phyloP scores from a whole-genome alignment of 2,888 invertebrate species.

The Bruchidius siliquastri region DNA sequence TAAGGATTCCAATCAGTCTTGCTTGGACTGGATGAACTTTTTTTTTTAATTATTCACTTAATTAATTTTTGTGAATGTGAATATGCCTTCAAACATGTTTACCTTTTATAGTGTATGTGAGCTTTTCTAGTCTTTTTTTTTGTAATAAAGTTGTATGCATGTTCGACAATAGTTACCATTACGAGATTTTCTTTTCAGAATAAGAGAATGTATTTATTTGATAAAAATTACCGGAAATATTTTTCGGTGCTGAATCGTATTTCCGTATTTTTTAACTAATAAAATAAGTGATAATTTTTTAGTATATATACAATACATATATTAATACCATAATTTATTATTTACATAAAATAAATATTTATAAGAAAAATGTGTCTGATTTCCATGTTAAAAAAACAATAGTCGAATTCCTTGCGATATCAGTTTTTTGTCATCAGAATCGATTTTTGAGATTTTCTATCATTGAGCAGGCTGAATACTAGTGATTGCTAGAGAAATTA shows the following conservation, averaged over 20 bases:
- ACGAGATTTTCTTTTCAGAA: constrained; percentile 18
- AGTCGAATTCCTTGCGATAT: constrained; percentile 8
- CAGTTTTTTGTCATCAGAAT: too few species aligned
- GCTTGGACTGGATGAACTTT: too few species aligned
- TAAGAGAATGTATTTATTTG: constrained; percentile 13
- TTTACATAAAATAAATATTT: constrained; percentile 29
- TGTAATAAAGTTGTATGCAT: constrained; percentile 23
- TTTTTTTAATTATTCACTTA: too few species aligned
- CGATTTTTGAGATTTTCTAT: too few species aligned
- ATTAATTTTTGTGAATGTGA: not conserved
- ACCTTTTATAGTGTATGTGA: not conserved
- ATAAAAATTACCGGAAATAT: constrained; percentile 14
- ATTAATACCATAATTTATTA: constrained; percentile 29
- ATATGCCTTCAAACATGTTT: not conserved
- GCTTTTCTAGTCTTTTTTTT: not conserved
- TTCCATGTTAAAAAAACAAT: not conserved
- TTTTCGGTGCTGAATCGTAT: constrained; percentile 12
- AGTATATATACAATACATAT: constrained; percentile 32
- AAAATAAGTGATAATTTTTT: constrained; percentile 33
- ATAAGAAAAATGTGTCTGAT: constrained; percentile 13
- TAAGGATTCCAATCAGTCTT: too few species aligned
- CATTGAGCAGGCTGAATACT: too few species aligned
- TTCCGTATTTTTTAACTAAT: constrained; percentile 25
- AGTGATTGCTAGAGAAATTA: too few species aligned
- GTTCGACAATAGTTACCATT: constrained; percentile 35